phyloP scores from a whole-genome alignment of 1,140 invertebrate genomes.

The Battus philenor region DNA sequence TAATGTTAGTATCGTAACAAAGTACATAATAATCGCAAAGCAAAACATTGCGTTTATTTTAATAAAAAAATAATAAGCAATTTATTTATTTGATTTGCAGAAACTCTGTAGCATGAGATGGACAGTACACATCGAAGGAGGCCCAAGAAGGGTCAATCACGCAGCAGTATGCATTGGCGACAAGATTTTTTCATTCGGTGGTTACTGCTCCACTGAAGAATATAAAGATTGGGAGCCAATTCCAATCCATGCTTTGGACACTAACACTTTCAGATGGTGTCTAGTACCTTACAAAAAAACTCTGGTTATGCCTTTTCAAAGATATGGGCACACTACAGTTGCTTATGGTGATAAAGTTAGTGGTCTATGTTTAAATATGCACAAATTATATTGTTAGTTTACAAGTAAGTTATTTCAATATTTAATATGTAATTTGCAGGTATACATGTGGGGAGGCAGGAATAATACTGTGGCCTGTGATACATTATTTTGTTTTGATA shows the following conservation, averaged over 20 bases:
- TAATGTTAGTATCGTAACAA: not conserved
- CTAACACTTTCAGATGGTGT: slow-evolving; percentile 79
- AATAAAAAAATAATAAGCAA: slow-evolving; percentile 2
- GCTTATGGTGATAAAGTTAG: slow-evolving; percentile 82
- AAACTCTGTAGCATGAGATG: slow-evolving; percentile 72
- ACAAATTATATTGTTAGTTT: slow-evolving; percentile 3
- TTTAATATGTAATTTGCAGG: slow-evolving; percentile 38
- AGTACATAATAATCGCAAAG: not conserved
- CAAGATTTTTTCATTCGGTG: slow-evolving; percentile 93
- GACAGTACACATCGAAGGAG: slow-evolving; percentile 89
- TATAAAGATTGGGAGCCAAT: slow-evolving; percentile 88
- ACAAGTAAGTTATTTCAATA: not conserved
- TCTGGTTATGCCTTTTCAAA: slow-evolving; percentile 55
- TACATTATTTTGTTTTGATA: slow-evolving; percentile 87
- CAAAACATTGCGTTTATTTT: not conserved
- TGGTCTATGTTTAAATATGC: not conserved
- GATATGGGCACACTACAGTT: slow-evolving; percentile 93
- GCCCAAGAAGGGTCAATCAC: slow-evolving; percentile 90
- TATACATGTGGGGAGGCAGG: slow-evolving; percentile 93
- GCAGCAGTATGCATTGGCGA: slow-evolving; percentile 89
- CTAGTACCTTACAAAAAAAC: slow-evolving; percentile 47
- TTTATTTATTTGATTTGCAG: slow-evolving; percentile 7
- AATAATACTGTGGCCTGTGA: slow-evolving; percentile 90
- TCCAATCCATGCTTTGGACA: slow-evolving; percentile 92
- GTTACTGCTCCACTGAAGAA: slow-evolving; percentile 84